Evolutionary conservation across 2,113 vertebrate genomes (phyloP), one percentile per base, ranked within the genome.

Genomic region (Ictalurus furcatus): DNA sequence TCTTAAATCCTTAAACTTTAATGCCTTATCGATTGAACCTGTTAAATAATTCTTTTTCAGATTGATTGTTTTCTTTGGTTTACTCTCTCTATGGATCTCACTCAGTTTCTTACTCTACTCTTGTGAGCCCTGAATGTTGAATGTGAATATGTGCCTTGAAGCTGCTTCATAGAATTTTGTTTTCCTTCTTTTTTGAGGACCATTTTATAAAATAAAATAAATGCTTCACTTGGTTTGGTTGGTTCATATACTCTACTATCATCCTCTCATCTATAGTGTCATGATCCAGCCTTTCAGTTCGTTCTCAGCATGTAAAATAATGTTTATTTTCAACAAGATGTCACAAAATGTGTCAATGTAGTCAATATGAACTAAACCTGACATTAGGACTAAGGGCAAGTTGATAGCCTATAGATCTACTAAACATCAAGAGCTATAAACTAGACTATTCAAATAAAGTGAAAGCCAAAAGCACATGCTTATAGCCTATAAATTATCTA

Each of bases 41-140:
- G 91, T 81, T 89, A 89, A 91, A 90, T 91, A 91, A 92, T 92
- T 90, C 83, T 89, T 85, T 90, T 89, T 82, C 59, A 88, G 52
- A 89, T 89, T 90, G 90, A 89, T 91, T 88, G 48, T 82, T 89
- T 84, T 89, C 67, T 88, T 88, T 82, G 56, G 44, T 87, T 83
- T 12, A 48, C 61, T 71, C 69, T 88, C 28, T 86, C 34, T 44
- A 13, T 81, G 65, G 14, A 11, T 84, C 56, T 71, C 34, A 56
- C 48, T 81, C 48, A 40, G 25, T 17, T 11, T 44, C 40, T 85
- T 40, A 79, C 78, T 71, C 44, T 28, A 3, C 67, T 37, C 54
- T 83, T 73, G 52, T 82, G 63, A 73, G 59, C 30, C 63, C n/a
- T 87, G 61, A 87, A 74, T 87, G 67, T 86, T 90, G 52, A 87